phyloP scores from a whole-genome alignment of 2,113 vertebrate genomes.

The Theristicus caerulescens region DNA sequence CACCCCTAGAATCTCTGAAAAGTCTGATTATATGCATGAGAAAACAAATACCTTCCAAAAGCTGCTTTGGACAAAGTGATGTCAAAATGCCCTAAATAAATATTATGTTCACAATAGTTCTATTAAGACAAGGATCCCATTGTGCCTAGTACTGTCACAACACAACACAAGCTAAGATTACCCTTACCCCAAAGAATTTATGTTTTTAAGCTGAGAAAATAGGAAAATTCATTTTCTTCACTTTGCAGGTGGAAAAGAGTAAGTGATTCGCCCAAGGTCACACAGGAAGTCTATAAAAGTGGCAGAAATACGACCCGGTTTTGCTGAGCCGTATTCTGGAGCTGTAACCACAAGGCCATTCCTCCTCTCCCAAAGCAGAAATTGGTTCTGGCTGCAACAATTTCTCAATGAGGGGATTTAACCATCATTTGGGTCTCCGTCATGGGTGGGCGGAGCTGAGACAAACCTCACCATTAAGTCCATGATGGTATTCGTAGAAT shows the following conservation, averaged over 20 bases:
- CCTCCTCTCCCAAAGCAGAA: background rate
- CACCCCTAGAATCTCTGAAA: background rate
- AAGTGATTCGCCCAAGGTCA: background rate
- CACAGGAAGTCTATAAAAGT: background rate
- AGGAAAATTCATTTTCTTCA: background rate
- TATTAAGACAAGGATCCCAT: background rate
- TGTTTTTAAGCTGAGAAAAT: background rate
- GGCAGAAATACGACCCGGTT: background rate
- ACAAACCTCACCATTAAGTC: background rate
- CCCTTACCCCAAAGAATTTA: background rate
- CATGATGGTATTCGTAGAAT: background rate
- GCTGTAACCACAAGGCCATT: background rate
- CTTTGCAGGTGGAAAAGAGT: slow-evolving; percentile 14
- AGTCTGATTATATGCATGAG: background rate
- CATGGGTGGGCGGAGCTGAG: background rate
- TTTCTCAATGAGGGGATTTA: background rate
- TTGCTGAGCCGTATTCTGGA: background rate
- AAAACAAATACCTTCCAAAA: background rate
- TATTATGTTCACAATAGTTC: background rate
- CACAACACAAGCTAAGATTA: background rate
- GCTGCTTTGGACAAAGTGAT: background rate
- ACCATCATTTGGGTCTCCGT: background rate
- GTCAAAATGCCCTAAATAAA: background rate
- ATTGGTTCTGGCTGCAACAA: slow-evolving; percentile 9
- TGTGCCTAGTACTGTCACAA: background rate